Conservation (phyloP, 2,797 vertebrate species). For the Threskiornis aethiopicus region DNA sequence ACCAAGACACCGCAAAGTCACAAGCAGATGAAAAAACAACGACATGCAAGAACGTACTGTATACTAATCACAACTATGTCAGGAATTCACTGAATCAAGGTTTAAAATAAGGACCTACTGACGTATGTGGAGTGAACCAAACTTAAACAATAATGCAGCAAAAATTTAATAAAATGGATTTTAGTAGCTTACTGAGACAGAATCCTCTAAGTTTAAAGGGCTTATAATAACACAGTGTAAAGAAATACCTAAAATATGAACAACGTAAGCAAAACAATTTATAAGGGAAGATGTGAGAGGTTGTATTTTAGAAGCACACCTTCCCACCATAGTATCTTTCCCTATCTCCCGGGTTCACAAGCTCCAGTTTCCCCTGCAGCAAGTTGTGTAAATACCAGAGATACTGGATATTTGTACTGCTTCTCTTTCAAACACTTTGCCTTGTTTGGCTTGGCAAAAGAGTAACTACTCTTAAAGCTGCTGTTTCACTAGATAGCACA, state of each 20-base stretch:
- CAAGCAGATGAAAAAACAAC: not conserved
- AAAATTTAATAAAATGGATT: not conserved
- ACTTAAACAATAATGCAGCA: not conserved
- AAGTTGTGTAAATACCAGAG: conserved; percentile 30
- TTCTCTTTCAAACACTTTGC: conserved; percentile 33
- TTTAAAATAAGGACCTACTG: not conserved
- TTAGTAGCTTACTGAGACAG: not conserved
- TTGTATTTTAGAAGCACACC: not conserved
- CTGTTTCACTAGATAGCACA: not conserved
- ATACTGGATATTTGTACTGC: conserved; percentile 12
- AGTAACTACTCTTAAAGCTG: not conserved
- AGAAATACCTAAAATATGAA: not conserved
- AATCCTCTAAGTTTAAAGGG: not conserved
- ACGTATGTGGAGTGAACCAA: rapidly evolving
- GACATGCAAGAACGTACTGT: not conserved
- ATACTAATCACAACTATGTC: not conserved
- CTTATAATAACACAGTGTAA: not conserved
- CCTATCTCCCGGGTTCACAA: not conserved
- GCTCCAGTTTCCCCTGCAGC: not conserved
- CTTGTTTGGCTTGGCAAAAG: conserved; percentile 26
- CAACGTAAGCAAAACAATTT: not conserved
- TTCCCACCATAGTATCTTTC: not conserved
- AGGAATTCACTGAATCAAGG: not conserved
- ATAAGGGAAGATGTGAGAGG: not conserved
- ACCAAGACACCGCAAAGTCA: not conserved